Evolutionary conservation across 2,797 vertebrate genomes (phyloP).

Genomic region (Pogonophryne albipinna): DNA sequence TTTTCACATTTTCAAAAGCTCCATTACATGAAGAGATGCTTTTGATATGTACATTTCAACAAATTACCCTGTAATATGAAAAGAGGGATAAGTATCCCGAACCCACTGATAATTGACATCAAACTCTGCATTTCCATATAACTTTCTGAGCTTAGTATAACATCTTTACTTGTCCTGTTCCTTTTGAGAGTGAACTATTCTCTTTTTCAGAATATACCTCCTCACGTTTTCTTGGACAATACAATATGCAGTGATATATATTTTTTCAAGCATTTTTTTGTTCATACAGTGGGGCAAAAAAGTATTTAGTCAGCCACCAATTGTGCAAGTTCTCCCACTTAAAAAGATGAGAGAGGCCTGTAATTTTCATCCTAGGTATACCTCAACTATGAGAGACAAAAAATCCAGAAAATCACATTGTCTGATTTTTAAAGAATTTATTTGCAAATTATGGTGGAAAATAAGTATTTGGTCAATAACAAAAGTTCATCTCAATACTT

Average conservation of each 20-base stretch:
- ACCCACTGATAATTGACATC: background rate
- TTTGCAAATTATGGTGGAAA: too few species aligned
- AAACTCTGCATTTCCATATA: background rate
- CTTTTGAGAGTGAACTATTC: background rate
- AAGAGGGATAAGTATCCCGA: background rate
- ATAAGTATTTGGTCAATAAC: too few species aligned
- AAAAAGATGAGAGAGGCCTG: too few species aligned
- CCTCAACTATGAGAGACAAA: too few species aligned
- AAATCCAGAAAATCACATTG: too few species aligned
- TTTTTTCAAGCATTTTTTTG: constrained; percentile 27
- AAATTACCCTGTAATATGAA: background rate
- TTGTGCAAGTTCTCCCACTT: too few species aligned
- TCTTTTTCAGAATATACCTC: background rate
- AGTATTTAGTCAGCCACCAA: too few species aligned
- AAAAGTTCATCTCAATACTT: too few species aligned
- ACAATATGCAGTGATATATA: background rate
- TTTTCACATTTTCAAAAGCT: constrained; percentile 6
- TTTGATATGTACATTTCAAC: constrained; percentile 8
- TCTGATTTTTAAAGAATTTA: too few species aligned
- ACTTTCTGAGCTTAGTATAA: background rate
- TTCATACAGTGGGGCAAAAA: too few species aligned
- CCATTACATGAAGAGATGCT: background rate
- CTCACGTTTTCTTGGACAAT: background rate
- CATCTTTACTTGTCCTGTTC: background rate
- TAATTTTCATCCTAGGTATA: too few species aligned